These are phyloP conservation scores for Lagodon rhomboides DNA, from an alignment of 2,797 vertebrate species.

Conservation along the genomic window DNA sequence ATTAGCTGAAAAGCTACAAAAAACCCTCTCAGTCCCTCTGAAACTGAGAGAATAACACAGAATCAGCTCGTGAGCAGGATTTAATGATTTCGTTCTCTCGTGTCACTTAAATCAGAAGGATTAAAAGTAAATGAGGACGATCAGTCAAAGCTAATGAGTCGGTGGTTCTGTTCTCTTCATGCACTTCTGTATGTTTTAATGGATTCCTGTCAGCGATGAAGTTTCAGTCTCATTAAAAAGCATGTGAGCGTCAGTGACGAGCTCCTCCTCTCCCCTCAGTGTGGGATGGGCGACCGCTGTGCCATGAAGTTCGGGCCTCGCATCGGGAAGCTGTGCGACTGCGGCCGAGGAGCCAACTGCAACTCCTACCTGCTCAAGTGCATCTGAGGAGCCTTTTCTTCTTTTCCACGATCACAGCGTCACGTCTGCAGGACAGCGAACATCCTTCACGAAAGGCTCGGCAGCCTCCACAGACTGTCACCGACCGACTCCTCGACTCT, in stretches of 20 bases:
- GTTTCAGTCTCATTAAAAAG: neutral
- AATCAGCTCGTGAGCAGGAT: constrained; percentile 29
- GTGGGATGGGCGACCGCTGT: constrained; percentile 84
- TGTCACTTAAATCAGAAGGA: constrained; percentile 16
- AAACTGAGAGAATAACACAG: neutral
- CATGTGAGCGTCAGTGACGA: neutral
- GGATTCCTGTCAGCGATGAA: too few relatives aligned
- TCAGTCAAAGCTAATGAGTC: neutral
- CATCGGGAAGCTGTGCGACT: constrained; percentile 88
- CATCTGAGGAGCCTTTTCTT: constrained; percentile 67
- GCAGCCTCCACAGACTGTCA: neutral
- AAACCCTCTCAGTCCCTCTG: constrained; percentile 13
- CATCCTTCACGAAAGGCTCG: neutral
- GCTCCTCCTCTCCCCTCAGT: constrained; percentile 66
- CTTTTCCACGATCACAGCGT: neutral
- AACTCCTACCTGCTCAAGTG: constrained; percentile 90
- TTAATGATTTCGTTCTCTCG: constrained; percentile 33
- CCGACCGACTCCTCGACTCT: neutral
- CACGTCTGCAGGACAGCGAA: constrained; percentile 2
- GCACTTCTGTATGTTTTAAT: too few relatives aligned
- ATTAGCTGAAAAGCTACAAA: too few relatives aligned
- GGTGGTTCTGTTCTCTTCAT: too few relatives aligned
- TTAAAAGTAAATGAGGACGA: neutral
- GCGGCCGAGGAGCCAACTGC: constrained; percentile 83
- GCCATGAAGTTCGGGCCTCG: constrained; percentile 87